These are phyloP conservation scores for Gymnoscopelus microlampas DNA, from an alignment of 2,797 vertebrate species.

Conservation along the genomic window DNA sequence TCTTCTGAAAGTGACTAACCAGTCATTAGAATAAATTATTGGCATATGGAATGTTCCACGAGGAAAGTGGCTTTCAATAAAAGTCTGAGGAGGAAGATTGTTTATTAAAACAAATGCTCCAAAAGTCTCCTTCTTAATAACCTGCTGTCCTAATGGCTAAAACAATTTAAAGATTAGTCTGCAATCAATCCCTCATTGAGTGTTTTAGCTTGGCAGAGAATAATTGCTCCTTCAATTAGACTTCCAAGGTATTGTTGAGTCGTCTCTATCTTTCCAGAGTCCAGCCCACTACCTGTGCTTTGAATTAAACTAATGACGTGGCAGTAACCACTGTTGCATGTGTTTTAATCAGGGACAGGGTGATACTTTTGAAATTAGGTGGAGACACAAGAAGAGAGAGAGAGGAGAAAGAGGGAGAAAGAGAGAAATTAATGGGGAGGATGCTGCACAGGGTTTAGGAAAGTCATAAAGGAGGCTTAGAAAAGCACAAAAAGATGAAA, in stretches of 20 bases:
- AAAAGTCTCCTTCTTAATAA: conserved; percentile 64
- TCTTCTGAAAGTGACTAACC: conserved; percentile 43
- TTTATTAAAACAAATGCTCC: conserved; percentile 74
- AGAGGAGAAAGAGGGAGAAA: background rate
- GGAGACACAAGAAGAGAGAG: background rate
- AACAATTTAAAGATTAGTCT: conserved; percentile 64
- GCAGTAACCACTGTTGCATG: conserved; percentile 12
- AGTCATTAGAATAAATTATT: conserved; percentile 61
- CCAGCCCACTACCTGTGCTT: conserved; percentile 56
- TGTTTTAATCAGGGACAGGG: conserved; percentile 22
- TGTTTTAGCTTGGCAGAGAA: conserved; percentile 59
- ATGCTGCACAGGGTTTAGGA: conserved; percentile 22
- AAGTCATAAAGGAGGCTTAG: conserved; percentile 24
- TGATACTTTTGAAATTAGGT: background rate
- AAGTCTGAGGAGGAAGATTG: conserved; percentile 48
- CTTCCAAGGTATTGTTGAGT: conserved; percentile 36
- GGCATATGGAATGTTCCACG: conserved; percentile 51
- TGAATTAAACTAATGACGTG: conserved; percentile 50
- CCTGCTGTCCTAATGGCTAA: conserved; percentile 65
- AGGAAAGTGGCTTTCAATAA: conserved; percentile 68
- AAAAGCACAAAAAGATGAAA: conserved; percentile 37
- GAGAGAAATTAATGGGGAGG: conserved; percentile 15
- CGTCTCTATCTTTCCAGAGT: conserved; percentile 30
- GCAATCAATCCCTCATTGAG: conserved; percentile 70
- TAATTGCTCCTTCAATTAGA: conserved; percentile 70